Percentiles rank a stretch among this genome's conserved stretches.
Evolutionary conservation across 2,888 invertebrate species (phyloP).

Genomic region (Dyspetes luteomarginatus): DNA sequence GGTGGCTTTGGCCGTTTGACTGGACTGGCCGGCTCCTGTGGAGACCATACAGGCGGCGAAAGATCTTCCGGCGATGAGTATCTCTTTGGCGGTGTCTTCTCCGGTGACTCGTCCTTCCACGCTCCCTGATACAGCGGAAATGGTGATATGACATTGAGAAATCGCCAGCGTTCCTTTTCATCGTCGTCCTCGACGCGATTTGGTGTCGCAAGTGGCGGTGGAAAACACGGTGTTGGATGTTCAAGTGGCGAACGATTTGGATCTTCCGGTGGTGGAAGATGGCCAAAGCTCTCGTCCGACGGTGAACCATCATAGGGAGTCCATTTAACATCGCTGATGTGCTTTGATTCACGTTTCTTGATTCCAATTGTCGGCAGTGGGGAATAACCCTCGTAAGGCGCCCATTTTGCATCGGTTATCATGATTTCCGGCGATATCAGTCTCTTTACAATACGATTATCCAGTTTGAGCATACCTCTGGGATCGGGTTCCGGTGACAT

Average conservation of each 20-base stretch:
- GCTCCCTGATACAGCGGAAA: constrained; percentile 82
- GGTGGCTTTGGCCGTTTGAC: constrained; percentile 66
- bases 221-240: constrained; percentile 80
- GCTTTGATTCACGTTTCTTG: constrained; percentile 78
- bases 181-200: constrained; percentile 73
- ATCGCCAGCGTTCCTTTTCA: constrained; percentile 78
- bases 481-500: constrained; percentile 81
- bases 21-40: constrained; percentile 72
- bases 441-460: constrained; percentile 77
- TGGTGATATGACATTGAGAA: constrained; percentile 80
- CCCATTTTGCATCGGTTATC: constrained; percentile 79
- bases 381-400: constrained; percentile 80
- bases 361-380: constrained; percentile 80
- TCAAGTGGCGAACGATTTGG: constrained; percentile 75
- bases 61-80: constrained; percentile 69
- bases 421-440: constrained; percentile 80
- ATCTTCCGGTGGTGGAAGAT: constrained; percentile 68
- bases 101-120: constrained; percentile 81
- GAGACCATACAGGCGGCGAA: constrained; percentile 78
- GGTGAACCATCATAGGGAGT: constrained; percentile 78
- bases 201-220: constrained; percentile 75
- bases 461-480: constrained; percentile 73
- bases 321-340: constrained; percentile 80
- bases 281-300: constrained; percentile 65
- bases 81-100: constrained; percentile 74